Evolutionary conservation across 2,113 vertebrate genomes (phyloP).

Genomic region (Sylvia atricapilla): DNA sequence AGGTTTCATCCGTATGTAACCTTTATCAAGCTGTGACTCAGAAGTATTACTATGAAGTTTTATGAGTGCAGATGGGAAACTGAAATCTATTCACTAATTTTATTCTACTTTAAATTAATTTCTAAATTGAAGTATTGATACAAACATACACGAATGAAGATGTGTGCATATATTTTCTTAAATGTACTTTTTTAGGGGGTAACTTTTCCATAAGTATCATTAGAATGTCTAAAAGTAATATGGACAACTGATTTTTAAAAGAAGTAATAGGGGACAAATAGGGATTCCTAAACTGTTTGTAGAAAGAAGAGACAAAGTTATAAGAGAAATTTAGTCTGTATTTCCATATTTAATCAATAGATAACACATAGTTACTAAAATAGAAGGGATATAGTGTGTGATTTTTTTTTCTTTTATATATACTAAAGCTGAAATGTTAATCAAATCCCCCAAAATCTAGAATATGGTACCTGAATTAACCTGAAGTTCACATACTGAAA

Average conservation of each 20-base stretch:
- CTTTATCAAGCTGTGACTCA: neutral
- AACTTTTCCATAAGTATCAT: neutral
- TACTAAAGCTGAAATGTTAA: neutral
- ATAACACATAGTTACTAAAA: neutral
- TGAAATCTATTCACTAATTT: neutral
- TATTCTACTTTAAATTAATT: neutral
- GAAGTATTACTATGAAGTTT: neutral
- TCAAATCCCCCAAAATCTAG: neutral
- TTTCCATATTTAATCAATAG: neutral
- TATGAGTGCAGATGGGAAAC: neutral
- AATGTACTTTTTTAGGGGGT: neutral
- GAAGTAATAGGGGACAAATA: neutral
- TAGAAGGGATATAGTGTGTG: neutral
- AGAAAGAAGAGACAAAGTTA: neutral
- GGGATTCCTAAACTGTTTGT: neutral
- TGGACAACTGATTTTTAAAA: neutral
- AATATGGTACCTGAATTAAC: neutral
- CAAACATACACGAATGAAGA: neutral
- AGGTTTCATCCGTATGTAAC: neutral
- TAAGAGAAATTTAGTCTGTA: neutral
- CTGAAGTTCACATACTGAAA: neutral
- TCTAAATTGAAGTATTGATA: neutral
- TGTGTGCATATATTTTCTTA: fast-evolving
- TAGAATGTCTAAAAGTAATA: neutral
- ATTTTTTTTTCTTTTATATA: neutral